Conservation (phyloP, 2,113 vertebrate species). For the Cochlearius cochlearius region DNA sequence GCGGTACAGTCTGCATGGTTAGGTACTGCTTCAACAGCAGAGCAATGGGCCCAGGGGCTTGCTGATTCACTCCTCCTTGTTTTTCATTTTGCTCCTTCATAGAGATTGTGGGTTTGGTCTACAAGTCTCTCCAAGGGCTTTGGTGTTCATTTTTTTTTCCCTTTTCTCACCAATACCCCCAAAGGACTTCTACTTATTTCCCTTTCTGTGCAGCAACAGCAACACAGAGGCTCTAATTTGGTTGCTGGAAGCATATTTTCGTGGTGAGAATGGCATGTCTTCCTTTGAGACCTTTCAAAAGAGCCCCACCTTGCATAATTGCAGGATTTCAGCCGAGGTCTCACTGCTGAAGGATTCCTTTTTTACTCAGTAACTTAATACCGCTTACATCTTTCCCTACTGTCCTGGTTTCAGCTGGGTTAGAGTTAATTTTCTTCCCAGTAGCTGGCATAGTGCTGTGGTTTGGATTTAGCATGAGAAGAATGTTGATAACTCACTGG, state of each 20-base stretch:
- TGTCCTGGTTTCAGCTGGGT: too few species aligned
- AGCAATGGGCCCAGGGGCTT: background rate
- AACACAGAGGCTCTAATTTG: background rate
- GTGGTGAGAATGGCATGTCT: background rate
- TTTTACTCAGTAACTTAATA: background rate
- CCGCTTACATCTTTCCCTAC: background rate
- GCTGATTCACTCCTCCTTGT: background rate
- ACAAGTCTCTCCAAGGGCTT: background rate
- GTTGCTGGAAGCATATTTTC: conserved; percentile 17
- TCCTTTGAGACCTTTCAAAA: conserved; percentile 8
- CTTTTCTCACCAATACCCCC: background rate
- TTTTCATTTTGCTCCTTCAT: background rate
- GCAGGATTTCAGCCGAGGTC: background rate
- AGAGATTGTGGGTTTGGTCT: background rate
- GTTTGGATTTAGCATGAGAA: too few species aligned
- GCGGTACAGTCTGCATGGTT: background rate
- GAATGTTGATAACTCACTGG: too few species aligned
- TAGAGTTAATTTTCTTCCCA: too few species aligned
- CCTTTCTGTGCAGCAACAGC: background rate
- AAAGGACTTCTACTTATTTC: background rate
- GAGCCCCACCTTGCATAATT: background rate
- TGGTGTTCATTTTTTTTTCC: background rate
- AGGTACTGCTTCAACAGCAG: background rate
- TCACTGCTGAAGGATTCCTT: background rate
- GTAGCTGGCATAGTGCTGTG: too few species aligned